Evolutionary conservation across 1,140 invertebrate species (phyloP).

Genomic region (Oedothorax gibbosus): DNA sequence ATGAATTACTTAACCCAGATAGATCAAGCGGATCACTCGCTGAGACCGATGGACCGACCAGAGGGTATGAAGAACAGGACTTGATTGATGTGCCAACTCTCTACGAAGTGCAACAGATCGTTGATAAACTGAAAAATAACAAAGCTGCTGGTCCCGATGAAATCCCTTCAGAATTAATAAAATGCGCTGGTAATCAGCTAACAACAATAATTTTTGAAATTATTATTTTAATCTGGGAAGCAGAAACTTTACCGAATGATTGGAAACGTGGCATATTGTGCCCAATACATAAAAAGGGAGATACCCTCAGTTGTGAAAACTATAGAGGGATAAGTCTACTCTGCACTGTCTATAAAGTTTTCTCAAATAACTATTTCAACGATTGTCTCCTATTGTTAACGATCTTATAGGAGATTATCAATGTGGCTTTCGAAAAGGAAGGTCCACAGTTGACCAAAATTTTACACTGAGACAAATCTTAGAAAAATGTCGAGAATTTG

Average conservation of each 20-base stretch:
- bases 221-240: background rate
- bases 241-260: background rate
- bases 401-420: background rate
- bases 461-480: constrained; percentile 12
- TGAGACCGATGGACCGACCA: background rate
- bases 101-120: background rate
- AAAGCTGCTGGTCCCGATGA: too few relatives aligned
- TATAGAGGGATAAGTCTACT: constrained; percentile 17
- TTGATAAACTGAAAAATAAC: constrained; percentile 19
- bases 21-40: background rate
- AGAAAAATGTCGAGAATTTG: background rate
- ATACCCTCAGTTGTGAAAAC: background rate
- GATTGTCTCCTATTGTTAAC: constrained; percentile 5
- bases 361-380: background rate
- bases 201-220: background rate
- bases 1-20: background rate
- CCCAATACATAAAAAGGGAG: background rate
- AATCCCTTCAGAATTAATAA: background rate
- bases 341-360: background rate
- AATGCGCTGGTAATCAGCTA: background rate
- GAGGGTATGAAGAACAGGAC: background rate
- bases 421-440: background rate
- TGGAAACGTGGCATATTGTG: too few relatives aligned
- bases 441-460: constrained; percentile 2
- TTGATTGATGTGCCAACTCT: background rate